These are phyloP conservation scores for Psittacara wagleri DNA, from an alignment of 2,113 vertebrate species.

Conservation along the genomic window DNA sequence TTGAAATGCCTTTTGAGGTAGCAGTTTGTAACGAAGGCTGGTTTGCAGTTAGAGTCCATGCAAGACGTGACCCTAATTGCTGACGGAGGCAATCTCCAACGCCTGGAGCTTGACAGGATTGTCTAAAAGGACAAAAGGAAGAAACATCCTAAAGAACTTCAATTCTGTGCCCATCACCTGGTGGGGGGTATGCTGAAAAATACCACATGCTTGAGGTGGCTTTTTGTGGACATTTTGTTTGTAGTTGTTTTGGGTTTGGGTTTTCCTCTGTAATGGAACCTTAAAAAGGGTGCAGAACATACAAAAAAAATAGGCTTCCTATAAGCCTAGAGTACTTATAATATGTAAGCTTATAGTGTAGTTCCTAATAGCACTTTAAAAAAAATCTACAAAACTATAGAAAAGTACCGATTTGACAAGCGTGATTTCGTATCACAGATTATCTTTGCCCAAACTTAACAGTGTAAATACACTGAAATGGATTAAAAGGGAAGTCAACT, in stretches of 20 bases:
- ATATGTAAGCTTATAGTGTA: not conserved
- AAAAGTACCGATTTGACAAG: not conserved
- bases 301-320: not conserved
- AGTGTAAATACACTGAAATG: not conserved
- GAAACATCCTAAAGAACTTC: not conserved
- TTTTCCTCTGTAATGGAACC: not conserved
- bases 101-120: constrained; percentile 80
- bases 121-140: constrained; percentile 57
- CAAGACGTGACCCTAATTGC: constrained; percentile 86
- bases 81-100: constrained; percentile 80
- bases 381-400: not conserved
- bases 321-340: not conserved
- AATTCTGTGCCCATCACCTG: not conserved
- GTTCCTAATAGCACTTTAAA: not conserved
- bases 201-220: accelerated
- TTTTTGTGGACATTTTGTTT: not conserved
- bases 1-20: constrained; percentile 78
- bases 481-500: not conserved
- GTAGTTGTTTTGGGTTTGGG: not conserved
- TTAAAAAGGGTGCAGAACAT: not conserved
- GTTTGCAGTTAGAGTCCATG: constrained; percentile 84
- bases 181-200: not conserved
- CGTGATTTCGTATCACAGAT: not conserved
- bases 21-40: constrained; percentile 79
- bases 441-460: not conserved